Base-by-base conservation (phyloP, 2,888 invertebrate genomes). In the Plebejus anna region DNA sequence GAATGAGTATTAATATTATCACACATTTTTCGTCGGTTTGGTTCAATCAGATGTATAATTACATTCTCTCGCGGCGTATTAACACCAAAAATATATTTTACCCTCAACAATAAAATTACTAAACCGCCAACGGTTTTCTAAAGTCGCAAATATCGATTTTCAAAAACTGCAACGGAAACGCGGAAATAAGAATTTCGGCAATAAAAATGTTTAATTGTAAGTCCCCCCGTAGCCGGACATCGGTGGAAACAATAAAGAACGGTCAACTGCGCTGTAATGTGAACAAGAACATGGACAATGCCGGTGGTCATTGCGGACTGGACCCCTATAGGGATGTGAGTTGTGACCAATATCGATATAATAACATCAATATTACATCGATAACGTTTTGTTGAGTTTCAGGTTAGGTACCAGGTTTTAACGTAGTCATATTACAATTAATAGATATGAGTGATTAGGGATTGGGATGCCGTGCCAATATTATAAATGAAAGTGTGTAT, bases 211-310 rank as follows among this genome's bases (percentile, higher is more conserved):
- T 89, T 90, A 88, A 90, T 91, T 88, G 87, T 84, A 86, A 86
- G 87, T 90, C 91, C 91, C 90, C 91, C 91, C 91, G 89, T 89
- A 88, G 89, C 83, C 86, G 89, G 88, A 90, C 92, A 89, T 91
- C 85, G 89, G 89, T 91, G 93, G 89, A 92, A 93, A 94, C 92
- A 93, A 94, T 94, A 93, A 93, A 93, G 92, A 92, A 92, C 90
- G 90, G 89, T 90, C 92, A 93, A 93, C 90, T 89, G 93, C 89
- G 87, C 90, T 93, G 92, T 93, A 92, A 94, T 94, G 92, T 88
- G 92, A 90, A 91, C 90, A 92, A 91, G 93, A 89, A 91, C 92
- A 90, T 87, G 90, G 89, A 92, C 91, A 93, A 93, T 92, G 80
- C 88, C 70, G 85, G 82, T 88, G 91, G 91, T 92, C 91, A 90